These are phyloP conservation scores for Exephanes ischioxanthus DNA, from an alignment of 2,888 invertebrate species.

Conservation along the genomic window DNA sequence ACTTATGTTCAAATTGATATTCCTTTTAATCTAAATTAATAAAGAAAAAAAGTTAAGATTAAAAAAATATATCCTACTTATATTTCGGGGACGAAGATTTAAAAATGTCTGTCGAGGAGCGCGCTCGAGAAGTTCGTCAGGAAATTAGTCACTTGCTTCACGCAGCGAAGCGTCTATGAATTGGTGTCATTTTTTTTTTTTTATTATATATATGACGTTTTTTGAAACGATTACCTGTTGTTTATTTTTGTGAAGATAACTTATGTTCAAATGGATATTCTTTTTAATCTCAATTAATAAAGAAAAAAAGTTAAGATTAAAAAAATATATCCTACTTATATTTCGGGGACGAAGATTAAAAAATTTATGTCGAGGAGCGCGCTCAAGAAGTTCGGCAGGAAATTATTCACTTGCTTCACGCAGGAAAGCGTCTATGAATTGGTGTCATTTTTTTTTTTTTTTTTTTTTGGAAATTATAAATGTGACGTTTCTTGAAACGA, in stretches of 20 bases:
- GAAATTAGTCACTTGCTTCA: slow-evolving; percentile 25
- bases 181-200: slow-evolving; percentile 1
- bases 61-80: too few species aligned
- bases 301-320: not conserved
- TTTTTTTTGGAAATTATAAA: too few species aligned
- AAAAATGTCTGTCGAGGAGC: not conserved
- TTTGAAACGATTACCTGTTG: not conserved
- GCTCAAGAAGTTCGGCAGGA: slow-evolving; percentile 8
- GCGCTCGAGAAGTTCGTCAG: not conserved
- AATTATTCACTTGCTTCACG: slow-evolving; percentile 27
- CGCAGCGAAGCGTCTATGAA: not conserved
- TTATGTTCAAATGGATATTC: not conserved
- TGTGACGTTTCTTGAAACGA: too few species aligned
- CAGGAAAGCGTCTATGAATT: slow-evolving; percentile 2
- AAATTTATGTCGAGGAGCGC: not conserved
- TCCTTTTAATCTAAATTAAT: not conserved
- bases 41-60: not conserved
- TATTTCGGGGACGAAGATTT: not conserved
- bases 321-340: too few species aligned
- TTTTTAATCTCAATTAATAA: not conserved
- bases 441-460: not conserved
- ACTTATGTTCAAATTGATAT: too few species aligned
- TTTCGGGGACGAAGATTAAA: not conserved
- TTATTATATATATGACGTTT: not conserved
- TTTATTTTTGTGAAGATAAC: not conserved